These are phyloP conservation scores for Puntigrus tetrazona DNA, from an alignment of 2,113 vertebrate species.

Conservation along the genomic window DNA sequence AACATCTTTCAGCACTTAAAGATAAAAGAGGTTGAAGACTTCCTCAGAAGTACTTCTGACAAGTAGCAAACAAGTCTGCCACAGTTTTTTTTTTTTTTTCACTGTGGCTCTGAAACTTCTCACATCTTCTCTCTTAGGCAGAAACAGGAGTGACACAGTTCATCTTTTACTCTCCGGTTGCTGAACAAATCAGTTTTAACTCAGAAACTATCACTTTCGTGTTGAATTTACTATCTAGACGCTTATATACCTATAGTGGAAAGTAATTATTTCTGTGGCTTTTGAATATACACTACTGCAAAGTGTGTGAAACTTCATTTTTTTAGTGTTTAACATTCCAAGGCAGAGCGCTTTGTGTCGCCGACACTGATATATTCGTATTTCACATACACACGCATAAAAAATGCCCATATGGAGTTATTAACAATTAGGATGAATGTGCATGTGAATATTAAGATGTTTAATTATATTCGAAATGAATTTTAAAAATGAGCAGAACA, in stretches of 20 bases:
- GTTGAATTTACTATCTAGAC: neutral
- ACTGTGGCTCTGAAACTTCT: neutral
- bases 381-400: neutral
- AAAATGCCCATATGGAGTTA: neutral
- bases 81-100: neutral
- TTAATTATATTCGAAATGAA: neutral
- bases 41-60: neutral
- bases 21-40: neutral
- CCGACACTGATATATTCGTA: conserved; percentile 1
- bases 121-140: neutral
- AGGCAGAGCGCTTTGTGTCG: neutral
- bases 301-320: neutral
- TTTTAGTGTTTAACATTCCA: conserved; percentile 2
- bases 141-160: neutral
- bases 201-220: neutral
- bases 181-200: conserved; percentile 17
- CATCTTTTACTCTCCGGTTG: neutral
- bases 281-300: conserved; percentile 7
- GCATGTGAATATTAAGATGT: neutral
- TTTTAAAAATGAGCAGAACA: neutral
- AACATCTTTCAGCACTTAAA: neutral
- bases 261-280: conserved; percentile 6
- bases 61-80: conserved; percentile 4
- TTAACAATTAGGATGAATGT: conserved; percentile 1
- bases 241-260: neutral